Percentiles rank a stretch among this genome's conserved stretches.
Conservation (phyloP, 2,888 invertebrate genomes). For the Operophtera brumata region DNA sequence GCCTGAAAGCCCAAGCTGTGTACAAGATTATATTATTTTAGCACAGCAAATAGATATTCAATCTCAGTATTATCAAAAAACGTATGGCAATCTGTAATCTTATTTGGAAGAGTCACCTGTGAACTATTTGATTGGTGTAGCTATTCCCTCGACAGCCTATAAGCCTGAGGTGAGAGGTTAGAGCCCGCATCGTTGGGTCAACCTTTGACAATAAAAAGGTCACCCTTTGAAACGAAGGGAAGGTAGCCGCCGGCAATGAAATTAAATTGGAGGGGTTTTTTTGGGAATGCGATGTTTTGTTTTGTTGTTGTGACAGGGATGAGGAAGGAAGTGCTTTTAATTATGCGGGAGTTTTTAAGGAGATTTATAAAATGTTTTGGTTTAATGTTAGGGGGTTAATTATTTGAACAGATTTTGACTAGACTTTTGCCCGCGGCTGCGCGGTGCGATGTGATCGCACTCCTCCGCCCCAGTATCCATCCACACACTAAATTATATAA, state of each 20-base stretch:
- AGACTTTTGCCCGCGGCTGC: too few species aligned
- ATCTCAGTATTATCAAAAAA: too few species aligned
- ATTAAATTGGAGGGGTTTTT: slow-evolving; percentile 14
- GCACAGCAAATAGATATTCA: too few species aligned
- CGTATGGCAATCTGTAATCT: too few species aligned
- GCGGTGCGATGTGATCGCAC: too few species aligned
- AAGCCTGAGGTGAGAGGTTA: slow-evolving; percentile 19
- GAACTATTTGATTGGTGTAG: not conserved
- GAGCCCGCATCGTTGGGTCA: slow-evolving; percentile 28
- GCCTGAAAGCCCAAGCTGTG: too few species aligned
- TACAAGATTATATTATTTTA: too few species aligned
- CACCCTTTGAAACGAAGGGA: slow-evolving; percentile 21
- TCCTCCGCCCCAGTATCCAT: too few species aligned
- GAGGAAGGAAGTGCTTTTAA: slow-evolving; percentile 11
- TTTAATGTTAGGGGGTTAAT: not conserved
- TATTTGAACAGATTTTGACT: not conserved
- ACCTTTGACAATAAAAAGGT: slow-evolving; percentile 29
- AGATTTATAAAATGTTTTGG: not conserved
- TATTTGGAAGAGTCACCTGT: too few species aligned
- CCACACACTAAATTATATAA: too few species aligned
- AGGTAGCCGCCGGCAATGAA: slow-evolving; percentile 17
- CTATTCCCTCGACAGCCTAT: not conserved
- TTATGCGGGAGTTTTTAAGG: not conserved
- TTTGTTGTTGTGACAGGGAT: slow-evolving; percentile 15
- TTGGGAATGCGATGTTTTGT: slow-evolving; percentile 8